Percentiles rank a stretch among this genome's conserved stretches.
Evolutionary conservation across 2,113 vertebrate species (phyloP).

Genomic region (Colossoma macropomum): DNA sequence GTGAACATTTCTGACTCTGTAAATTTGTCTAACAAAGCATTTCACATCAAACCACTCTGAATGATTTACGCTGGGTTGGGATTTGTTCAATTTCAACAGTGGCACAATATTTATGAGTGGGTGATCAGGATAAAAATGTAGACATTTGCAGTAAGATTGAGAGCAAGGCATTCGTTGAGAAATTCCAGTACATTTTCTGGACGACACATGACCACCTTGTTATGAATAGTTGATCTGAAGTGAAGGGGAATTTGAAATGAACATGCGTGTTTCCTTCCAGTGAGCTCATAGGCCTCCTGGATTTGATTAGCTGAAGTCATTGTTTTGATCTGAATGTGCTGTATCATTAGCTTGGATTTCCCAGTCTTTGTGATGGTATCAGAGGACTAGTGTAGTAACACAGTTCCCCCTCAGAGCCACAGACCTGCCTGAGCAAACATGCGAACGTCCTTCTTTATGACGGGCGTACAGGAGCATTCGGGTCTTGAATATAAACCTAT

Average conservation of each 20-base stretch:
- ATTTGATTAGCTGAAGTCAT: constrained; percentile 34
- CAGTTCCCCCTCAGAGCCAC: constrained; percentile 5
- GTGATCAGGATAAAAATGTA: no score
- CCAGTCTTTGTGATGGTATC: not conserved
- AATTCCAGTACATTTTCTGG: not conserved
- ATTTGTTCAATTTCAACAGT: not conserved
- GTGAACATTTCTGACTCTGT: no score
- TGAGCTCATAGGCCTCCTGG: constrained; percentile 25
- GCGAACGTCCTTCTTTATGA: constrained; percentile 42
- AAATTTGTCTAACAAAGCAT: no score
- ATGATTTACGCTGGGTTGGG: not conserved
- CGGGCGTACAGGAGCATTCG: constrained; percentile 48
- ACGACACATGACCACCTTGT: not conserved
- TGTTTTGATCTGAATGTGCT: constrained; percentile 24
- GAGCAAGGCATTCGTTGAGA: no score
- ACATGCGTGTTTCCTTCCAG: constrained; percentile 9
- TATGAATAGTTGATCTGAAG: not conserved
- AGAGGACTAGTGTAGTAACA: not conserved
- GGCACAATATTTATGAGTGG: not conserved
- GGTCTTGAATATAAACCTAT: constrained; percentile 45
- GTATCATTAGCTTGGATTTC: constrained; percentile 1
- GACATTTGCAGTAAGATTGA: no score
- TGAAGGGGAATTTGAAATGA: not conserved
- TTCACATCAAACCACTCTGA: no score
- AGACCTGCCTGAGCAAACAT: constrained; percentile 49